These are phyloP conservation scores for Chrysotoxum bicinctum DNA, from an alignment of 2,888 invertebrate genomes.

Conservation along the genomic window DNA sequence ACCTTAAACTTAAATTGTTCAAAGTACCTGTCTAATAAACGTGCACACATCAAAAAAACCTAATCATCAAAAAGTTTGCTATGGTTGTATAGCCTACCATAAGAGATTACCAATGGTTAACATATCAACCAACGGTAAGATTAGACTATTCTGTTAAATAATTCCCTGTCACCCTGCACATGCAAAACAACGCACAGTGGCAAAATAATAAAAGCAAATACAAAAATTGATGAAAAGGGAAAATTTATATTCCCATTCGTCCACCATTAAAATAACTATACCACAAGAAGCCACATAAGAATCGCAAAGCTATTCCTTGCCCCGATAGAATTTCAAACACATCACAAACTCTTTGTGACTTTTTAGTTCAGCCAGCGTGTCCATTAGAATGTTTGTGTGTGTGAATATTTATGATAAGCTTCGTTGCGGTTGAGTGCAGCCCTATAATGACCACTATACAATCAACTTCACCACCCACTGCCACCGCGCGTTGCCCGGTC, in stretches of 20 bases:
- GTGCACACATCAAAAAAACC: neutral
- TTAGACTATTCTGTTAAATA: constrained; percentile 1
- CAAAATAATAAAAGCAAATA: neutral
- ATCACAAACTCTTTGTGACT: constrained; percentile 50
- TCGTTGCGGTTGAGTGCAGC: constrained; percentile 61
- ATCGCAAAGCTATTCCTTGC: constrained; percentile 57
- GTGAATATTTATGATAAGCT: constrained; percentile 53
- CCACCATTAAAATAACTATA: constrained; percentile 49
- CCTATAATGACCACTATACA: constrained; percentile 49
- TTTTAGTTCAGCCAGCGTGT: constrained; percentile 28
- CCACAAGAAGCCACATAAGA: constrained; percentile 63
- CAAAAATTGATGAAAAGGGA: constrained; percentile 41
- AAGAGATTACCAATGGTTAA: constrained; percentile 51
- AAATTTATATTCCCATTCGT: constrained; percentile 53
- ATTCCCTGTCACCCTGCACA: neutral
- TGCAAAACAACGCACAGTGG: constrained; percentile 1
- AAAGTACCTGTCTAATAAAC: constrained; percentile 9
- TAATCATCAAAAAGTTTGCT: constrained; percentile 50
- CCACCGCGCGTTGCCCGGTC: neutral
- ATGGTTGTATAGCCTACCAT: constrained; percentile 15
- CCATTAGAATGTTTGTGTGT: constrained; percentile 28
- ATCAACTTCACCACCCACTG: constrained; percentile 38
- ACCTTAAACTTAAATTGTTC: constrained; percentile 42
- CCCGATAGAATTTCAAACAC: constrained; percentile 67
- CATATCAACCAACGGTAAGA: constrained; percentile 24